phyloP scores from a whole-genome alignment of 2,113 vertebrate genomes.

The Heterocephalus glaber region DNA sequence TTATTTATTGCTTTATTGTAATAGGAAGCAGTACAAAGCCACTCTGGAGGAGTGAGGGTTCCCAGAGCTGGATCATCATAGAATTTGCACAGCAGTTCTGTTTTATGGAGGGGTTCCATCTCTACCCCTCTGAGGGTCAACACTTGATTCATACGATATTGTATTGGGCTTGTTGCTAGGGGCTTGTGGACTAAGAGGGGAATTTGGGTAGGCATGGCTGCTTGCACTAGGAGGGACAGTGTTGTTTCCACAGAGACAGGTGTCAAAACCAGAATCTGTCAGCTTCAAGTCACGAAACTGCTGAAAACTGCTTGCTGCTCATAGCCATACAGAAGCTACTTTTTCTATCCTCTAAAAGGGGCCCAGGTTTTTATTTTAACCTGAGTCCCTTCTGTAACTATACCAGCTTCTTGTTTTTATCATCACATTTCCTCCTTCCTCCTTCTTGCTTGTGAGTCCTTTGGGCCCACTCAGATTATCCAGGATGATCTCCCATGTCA shows the following conservation, averaged over 20 bases:
- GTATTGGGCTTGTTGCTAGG: background rate
- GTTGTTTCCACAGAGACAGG: background rate
- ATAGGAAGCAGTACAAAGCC: background rate
- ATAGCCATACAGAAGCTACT: background rate
- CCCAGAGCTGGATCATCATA: background rate
- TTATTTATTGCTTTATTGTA: background rate
- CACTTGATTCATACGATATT: background rate
- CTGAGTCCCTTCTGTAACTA: background rate
- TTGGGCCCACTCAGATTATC: background rate
- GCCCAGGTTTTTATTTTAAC: background rate
- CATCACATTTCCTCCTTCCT: background rate
- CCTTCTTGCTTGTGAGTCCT: background rate
- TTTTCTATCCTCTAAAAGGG: background rate
- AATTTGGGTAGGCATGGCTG: background rate
- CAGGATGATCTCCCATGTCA: background rate
- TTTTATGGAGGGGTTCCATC: background rate
- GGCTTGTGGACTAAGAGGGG: background rate
- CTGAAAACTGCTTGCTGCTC: background rate
- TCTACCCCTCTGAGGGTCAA: background rate
- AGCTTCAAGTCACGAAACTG: background rate
- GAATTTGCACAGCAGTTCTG: background rate
- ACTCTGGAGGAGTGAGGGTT: background rate
- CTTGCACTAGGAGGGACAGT: background rate
- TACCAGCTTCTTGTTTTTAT: background rate
- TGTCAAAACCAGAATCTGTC: background rate